A percentile compares a stretch with the other conserved stretches of the same genome.
Conservation (phyloP, 2,888 invertebrate genomes). For the Catocala nupta region DNA sequence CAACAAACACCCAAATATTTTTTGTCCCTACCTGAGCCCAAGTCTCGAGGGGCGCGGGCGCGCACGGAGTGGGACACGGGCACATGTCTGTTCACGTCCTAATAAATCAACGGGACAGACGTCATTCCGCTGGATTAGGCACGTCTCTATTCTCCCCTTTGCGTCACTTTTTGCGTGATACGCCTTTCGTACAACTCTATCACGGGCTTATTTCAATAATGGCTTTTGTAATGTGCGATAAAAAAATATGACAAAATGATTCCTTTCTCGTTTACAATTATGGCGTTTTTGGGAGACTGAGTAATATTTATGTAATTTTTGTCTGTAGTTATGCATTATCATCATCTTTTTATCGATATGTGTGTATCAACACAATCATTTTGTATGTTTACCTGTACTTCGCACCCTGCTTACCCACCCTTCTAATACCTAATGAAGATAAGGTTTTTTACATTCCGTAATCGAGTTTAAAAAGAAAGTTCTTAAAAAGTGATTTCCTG, state of each 20-base stretch:
- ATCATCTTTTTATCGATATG: neutral
- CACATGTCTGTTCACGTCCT: constrained; percentile 71
- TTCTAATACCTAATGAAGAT: constrained; percentile 6
- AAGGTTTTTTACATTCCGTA: constrained; percentile 6
- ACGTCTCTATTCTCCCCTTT: constrained; percentile 61
- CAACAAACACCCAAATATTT: constrained; percentile 81
- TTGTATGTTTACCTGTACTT: neutral
- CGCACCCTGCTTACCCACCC: constrained; percentile 3
- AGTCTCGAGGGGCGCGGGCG: constrained; percentile 54
- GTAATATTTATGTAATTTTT: constrained; percentile 3
- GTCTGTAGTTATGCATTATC: neutral
- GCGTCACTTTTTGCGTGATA: constrained; percentile 55
- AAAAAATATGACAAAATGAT: constrained; percentile 35
- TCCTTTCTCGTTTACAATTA: constrained; percentile 19
- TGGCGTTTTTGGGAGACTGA: constrained; percentile 1
- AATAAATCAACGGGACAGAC: constrained; percentile 77
- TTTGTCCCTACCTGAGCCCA: constrained; percentile 69
- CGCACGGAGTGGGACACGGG: constrained; percentile 55
- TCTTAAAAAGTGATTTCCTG: constrained; percentile 13
- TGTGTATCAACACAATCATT: neutral
- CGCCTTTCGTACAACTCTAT: constrained; percentile 53
- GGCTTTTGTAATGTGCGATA: constrained; percentile 32
- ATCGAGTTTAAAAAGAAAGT: constrained; percentile 11
- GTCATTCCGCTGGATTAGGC: constrained; percentile 67
- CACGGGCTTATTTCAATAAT: constrained; percentile 39